Conservation (phyloP, 2,797 vertebrate species). For the Syngnathus rostellatus region DNA sequence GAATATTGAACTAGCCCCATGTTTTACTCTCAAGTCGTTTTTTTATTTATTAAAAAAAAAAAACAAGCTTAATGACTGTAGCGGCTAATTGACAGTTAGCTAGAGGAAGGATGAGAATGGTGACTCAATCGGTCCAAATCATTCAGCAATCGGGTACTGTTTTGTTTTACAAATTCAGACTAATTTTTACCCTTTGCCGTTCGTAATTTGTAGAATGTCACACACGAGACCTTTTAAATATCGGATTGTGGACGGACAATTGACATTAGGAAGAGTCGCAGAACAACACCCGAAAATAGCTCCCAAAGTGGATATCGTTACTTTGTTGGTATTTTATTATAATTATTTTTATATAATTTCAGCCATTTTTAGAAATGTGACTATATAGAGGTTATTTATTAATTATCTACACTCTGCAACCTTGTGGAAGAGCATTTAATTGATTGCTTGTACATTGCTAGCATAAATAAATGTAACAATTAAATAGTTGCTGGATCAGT, state of each 20-base stretch:
- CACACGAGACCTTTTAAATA: background rate
- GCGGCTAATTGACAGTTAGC: conserved; percentile 21
- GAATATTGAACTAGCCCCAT: background rate
- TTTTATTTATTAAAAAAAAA: background rate
- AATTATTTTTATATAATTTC: no score
- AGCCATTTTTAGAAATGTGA: no score
- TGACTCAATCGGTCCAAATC: conserved; percentile 12
- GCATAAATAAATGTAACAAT: no score
- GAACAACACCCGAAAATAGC: background rate
- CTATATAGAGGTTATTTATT: no score
- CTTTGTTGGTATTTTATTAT: no score
- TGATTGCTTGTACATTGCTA: no score
- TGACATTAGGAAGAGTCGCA: background rate
- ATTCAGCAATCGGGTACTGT: conserved; percentile 7
- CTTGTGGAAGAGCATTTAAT: no score
- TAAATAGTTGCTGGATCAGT: no score
- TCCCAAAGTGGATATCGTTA: background rate
- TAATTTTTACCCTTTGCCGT: background rate
- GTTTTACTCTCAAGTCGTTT: conserved; percentile 27
- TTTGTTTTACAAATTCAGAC: background rate
- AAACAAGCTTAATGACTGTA: background rate
- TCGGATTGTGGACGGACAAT: background rate
- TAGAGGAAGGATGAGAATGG: conserved; percentile 7
- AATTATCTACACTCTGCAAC: no score
- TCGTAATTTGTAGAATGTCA: background rate